Percentiles rank a stretch among this genome's conserved stretches.
phyloP scores from a whole-genome alignment of 2,113 vertebrate species.

The Syngnathus scovelli region DNA sequence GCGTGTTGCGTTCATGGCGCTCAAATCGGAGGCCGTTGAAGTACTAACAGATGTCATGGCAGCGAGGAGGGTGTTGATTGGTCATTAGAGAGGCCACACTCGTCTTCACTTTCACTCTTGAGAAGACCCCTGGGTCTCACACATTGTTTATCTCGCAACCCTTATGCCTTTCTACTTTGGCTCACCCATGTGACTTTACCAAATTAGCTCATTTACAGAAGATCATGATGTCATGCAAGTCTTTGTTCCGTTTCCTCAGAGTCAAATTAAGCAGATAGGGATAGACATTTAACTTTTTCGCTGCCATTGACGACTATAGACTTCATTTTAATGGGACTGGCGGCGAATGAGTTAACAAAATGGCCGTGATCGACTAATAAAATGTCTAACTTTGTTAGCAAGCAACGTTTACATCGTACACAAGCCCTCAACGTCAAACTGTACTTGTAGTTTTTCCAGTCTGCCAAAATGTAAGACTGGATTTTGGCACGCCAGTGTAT shows the following conservation, averaged over 20 bases:
- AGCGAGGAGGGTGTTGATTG: slow-evolving; percentile 72
- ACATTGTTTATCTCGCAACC: slow-evolving; percentile 49
- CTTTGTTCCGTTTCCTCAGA: slow-evolving; percentile 26
- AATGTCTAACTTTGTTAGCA: neutral
- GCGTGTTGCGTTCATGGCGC: slow-evolving; percentile 49
- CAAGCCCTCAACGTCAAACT: neutral
- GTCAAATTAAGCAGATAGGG: slow-evolving; percentile 21
- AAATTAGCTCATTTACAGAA: slow-evolving; percentile 48
- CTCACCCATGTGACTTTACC: slow-evolving; percentile 40
- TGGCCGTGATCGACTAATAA: neutral
- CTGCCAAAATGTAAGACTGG: neutral
- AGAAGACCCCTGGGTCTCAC: slow-evolving; percentile 56
- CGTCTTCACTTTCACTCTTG: slow-evolving; percentile 49
- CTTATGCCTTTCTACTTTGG: slow-evolving; percentile 38
- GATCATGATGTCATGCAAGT: slow-evolving; percentile 17
- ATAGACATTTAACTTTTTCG: neutral
- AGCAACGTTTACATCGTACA: neutral
- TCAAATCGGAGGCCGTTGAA: slow-evolving; percentile 55
- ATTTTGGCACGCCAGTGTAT: neutral
- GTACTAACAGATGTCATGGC: slow-evolving; percentile 65
- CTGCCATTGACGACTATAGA: too few relatives aligned
- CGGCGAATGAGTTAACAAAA: neutral
- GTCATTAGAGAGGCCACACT: slow-evolving; percentile 70
- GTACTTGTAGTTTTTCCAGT: neutral
- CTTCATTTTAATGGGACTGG: too few relatives aligned